Evolutionary conservation across 2,888 invertebrate species (phyloP).

Genomic region (Acanthosoma haemorrhoidale): DNA sequence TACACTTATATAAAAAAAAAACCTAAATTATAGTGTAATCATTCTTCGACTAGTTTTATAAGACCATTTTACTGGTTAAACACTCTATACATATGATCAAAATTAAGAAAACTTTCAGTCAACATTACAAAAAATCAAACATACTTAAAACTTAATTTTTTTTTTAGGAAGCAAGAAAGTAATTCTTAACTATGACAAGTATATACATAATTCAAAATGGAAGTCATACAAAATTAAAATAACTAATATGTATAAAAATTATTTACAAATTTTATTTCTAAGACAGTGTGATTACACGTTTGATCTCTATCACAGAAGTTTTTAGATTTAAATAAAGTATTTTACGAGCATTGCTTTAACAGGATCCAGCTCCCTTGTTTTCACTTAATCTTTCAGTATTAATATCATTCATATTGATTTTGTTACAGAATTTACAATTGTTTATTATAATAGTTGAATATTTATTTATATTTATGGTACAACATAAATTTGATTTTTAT

Average conservation of each 20-base stretch:
- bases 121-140: neutral
- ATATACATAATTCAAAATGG: neutral
- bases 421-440: too few species aligned
- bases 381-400: neutral
- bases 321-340: slow-evolving; percentile 13
- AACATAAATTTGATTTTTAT: too few species aligned
- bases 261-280: slow-evolving; percentile 18
- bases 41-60: slow-evolving; percentile 28
- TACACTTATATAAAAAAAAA: neutral
- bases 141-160: neutral
- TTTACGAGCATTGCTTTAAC: neutral
- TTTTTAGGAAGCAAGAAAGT: slow-evolving; percentile 27
- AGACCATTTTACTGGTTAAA: slow-evolving; percentile 20
- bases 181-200: slow-evolving; percentile 24
- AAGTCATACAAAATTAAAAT: slow-evolving; percentile 13
- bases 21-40: slow-evolving; percentile 18
- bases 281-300: slow-evolving; percentile 26
- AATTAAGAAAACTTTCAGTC: slow-evolving; percentile 29
- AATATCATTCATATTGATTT: too few species aligned
- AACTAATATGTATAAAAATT: slow-evolving; percentile 19
- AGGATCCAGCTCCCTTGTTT: neutral
- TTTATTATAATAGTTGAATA: too few species aligned
- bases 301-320: slow-evolving; percentile 31
- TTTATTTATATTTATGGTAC: too few species aligned
- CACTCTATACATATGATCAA: neutral